Conservation (phyloP, 2,113 vertebrate species). For the Protobothrops flavoviridis region DNA sequence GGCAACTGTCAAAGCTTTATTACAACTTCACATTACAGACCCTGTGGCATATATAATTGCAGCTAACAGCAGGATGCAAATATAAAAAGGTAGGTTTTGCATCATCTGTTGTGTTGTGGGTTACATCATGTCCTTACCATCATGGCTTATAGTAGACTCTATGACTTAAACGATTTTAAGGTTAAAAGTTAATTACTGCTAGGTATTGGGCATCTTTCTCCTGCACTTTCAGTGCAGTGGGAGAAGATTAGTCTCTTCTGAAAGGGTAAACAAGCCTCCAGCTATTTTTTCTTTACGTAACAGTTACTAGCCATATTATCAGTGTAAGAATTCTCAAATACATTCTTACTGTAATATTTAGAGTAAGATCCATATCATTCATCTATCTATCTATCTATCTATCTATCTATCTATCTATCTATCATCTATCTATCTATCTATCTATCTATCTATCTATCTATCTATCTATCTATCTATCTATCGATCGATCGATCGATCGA, state of each 20-base stretch:
- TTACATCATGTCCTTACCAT: neutral
- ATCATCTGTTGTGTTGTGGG: neutral
- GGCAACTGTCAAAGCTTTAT: neutral
- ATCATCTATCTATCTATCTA: too few species aligned
- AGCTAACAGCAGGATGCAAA: neutral
- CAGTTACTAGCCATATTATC: neutral
- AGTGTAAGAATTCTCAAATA: neutral
- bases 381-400: too few species aligned
- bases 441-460: too few species aligned
- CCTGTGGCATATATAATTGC: neutral
- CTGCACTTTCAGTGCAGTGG: neutral
- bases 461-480: too few species aligned
- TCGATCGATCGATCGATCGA: too few species aligned
- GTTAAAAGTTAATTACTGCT: neutral
- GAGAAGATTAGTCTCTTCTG: neutral
- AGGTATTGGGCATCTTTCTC: neutral
- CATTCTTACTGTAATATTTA: neutral
- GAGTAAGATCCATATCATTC: neutral
- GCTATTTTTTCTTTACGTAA: neutral
- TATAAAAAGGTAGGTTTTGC: neutral
- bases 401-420: too few species aligned
- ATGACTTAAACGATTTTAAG: neutral
- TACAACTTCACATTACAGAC: neutral
- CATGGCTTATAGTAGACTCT: neutral
- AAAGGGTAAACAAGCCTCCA: neutral